Evolutionary conservation across 1,140 invertebrate species (phyloP), one percentile per base, ranked within the genome.

Genomic region (Proctacanthus coquilletti): DNA sequence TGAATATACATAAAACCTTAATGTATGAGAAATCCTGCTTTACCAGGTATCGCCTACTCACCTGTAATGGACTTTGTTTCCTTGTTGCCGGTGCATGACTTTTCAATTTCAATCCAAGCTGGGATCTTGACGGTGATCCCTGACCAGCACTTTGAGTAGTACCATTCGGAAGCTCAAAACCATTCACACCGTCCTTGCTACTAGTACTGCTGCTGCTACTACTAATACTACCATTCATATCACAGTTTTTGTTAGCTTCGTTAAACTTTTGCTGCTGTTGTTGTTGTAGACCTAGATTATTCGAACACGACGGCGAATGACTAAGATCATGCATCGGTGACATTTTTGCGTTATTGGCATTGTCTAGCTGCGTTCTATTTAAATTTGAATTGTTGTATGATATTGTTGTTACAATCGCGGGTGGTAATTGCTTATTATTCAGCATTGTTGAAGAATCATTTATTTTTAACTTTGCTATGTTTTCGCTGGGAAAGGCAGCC

Each of bases 91-190:
- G 62, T 31, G 64, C 62, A 39, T 68, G 62, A 41, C 62, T 61
- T 61, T 68, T 72, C 34, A 77, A 54, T 62, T 77, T 77, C 36
- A 77, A 58, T 31, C 69, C 71, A 41, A 76, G 57, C 54, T 71
- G 69, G 21, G 71, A 71, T 42, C 74, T 53, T 32, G 72, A 52
- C 25, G 74, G 74, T 10, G 73, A 77, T 14, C 72, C 27, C 48
- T 71, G 65, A 13, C 70, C 69, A 8, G 10, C 31, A 33, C 31
- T 18, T 17, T n/a, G 10, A n/a, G 18, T 10, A 35, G 11, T 35
- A 39, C 66, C 68, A 45, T 62, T 62, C 18, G 62, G 52, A 51
- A 65, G 8, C 4, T 29, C 42, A 30, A 18, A 21, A 3, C 33
- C 33, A 35, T 36, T 39, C 5, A 15, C 8, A n/a, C n/a, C 3